phyloP scores from a whole-genome alignment of 1,140 invertebrate species.

The Drosophila pseudoananassae region DNA sequence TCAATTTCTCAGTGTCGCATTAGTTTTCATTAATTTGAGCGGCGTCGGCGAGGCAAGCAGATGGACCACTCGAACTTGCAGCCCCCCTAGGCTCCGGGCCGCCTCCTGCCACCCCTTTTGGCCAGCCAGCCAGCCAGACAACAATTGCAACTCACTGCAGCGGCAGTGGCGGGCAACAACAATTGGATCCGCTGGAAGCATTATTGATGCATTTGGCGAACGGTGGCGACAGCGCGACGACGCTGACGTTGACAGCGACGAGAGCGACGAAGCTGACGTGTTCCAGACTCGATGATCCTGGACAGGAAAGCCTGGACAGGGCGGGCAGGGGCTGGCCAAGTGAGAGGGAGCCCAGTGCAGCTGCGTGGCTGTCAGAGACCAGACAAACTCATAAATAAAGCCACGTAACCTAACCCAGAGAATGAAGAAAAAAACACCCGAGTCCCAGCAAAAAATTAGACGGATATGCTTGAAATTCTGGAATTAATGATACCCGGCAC shows the following conservation, averaged over 20 bases:
- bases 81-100: neutral
- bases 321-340: neutral
- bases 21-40: slow-evolving; percentile 82
- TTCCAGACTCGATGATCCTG: slow-evolving; percentile 48
- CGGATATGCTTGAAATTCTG: neutral
- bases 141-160: slow-evolving; percentile 51
- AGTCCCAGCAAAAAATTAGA: slow-evolving; percentile 9
- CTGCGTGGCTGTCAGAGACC: slow-evolving; percentile 61
- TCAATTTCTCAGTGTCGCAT: slow-evolving; percentile 82
- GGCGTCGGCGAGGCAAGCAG: slow-evolving; percentile 60
- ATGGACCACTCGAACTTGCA: slow-evolving; percentile 56
- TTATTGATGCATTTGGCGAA: slow-evolving; percentile 78
- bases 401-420: slow-evolving; percentile 42
- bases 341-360: slow-evolving; percentile 31
- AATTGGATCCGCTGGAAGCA: slow-evolving; percentile 73
- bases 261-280: slow-evolving; percentile 43
- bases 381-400: slow-evolving; percentile 81
- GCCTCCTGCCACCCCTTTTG: slow-evolving; percentile 4
- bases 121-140: slow-evolving; percentile 12
- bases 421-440: slow-evolving; percentile 25
- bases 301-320: slow-evolving; percentile 23
- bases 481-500: slow-evolving; percentile 1
- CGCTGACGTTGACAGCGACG: slow-evolving; percentile 63
- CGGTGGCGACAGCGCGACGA: slow-evolving; percentile 69
- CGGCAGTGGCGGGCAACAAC: slow-evolving; percentile 30